Evolutionary conservation across 1,140 invertebrate species (phyloP).

Genomic region (Hesperophylax magnus): DNA sequence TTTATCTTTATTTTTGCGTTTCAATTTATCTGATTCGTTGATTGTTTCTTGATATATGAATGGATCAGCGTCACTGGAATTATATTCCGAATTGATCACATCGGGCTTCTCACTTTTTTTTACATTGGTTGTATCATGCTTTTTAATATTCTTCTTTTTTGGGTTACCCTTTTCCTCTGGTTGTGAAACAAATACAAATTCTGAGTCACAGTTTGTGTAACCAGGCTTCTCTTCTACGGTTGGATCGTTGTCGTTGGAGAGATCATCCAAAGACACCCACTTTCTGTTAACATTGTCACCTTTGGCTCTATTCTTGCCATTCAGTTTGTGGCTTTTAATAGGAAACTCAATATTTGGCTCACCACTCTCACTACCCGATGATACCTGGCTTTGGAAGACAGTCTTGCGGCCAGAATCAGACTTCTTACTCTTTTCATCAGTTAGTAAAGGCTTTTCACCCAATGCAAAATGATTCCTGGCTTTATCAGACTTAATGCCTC

Average conservation of each 20-base stretch:
- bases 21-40: constrained; percentile 60
- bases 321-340: constrained; percentile 64
- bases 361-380: constrained; percentile 69
- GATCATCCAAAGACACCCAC: constrained; percentile 73
- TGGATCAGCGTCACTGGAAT: neutral
- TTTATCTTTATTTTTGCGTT: constrained; percentile 69
- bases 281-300: constrained; percentile 69
- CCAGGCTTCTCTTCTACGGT: constrained; percentile 38
- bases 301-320: constrained; percentile 68
- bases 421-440: constrained; percentile 63
- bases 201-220: constrained; percentile 62
- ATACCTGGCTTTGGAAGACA: constrained; percentile 55
- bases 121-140: constrained; percentile 54
- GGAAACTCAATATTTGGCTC: constrained; percentile 65
- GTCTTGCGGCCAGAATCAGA: constrained; percentile 53
- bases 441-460: constrained; percentile 61
- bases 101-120: constrained; percentile 60
- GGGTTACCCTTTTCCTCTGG: constrained; percentile 57
- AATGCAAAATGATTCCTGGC: constrained; percentile 59
- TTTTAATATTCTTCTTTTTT: constrained; percentile 58
- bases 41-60: constrained; percentile 62
- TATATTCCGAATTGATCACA: constrained; percentile 57
- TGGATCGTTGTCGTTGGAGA: constrained; percentile 66
- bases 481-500: constrained; percentile 62
- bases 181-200: constrained; percentile 63